Base-by-base conservation (phyloP, 1,140 invertebrate genomes). In the Potamilus streckersoni region DNA sequence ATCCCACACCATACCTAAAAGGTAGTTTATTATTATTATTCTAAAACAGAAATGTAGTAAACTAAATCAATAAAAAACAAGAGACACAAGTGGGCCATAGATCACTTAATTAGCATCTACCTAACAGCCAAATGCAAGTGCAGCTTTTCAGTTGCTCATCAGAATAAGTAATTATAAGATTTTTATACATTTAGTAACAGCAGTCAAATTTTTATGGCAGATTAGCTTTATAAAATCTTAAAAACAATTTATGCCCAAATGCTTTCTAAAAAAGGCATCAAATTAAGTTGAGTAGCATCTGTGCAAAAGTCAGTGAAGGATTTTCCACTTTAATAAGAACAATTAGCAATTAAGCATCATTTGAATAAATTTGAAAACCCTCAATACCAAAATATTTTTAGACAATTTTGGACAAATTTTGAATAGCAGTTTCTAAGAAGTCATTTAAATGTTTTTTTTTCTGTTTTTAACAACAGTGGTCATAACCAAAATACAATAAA, bases 1-100 rank as follows among this genome's bases (percentile, higher is more conserved):
- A 82, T 16, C 82, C 76, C 27, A 83, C 83, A n/a, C 82, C 82
- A 74, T 78, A 85, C 63, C 86, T 87, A 70, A 71, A n/a, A 56
- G 20, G 8, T 58, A 62, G 60, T 62, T 62, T 14, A 23, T 20
- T 17, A 23, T n/a, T 23, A 62, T 64, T 49, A 58, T n/a, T 23
- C 62, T n/a, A 20, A 17, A 71, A 61, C 11, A 14, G 31, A 63
- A 4, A 59, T 5, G 12, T 23, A 19, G 14, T 65, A 13, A 55
- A 68, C 20, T 65, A 2, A 31, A 15, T 49, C 6, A 11, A 49
- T 49, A 49, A 6, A 8, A 49, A 49, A 49, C 38, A 49, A 49
- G 38, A 49, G 38, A 11, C 38, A 49, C 38, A 49, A 49, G 38
- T 49, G 5, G 38, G 38, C 11, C 38, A 8, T 4, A 49, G 38